Conservation (phyloP, 2,113 vertebrate genomes). For the Coryphaenoides rupestris region DNA sequence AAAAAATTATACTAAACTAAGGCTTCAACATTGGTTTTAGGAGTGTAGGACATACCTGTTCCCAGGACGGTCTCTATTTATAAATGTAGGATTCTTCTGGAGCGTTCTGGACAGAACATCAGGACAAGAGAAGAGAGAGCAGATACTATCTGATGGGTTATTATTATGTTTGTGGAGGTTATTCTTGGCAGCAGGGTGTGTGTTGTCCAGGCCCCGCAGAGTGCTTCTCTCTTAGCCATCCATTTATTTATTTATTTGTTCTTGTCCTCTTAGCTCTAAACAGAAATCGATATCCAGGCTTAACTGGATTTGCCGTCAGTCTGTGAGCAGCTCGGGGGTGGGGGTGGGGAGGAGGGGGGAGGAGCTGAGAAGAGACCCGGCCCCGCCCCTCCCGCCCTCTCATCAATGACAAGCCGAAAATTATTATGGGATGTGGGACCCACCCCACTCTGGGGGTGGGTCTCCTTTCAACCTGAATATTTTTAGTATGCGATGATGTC, state of each 20-base stretch:
- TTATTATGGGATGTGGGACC: constrained; percentile 6
- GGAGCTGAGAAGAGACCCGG: constrained; percentile 2
- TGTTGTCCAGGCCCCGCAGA: constrained; percentile 4
- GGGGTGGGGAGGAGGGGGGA: constrained; percentile 14
- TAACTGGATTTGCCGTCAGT: constrained; percentile 38
- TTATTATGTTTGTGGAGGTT: constrained; percentile 1
- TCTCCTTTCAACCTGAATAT: background rate
- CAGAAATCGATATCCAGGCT: constrained; percentile 33
- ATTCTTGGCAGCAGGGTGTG: background rate
- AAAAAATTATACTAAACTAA: too few species aligned
- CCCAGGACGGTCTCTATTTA: constrained; percentile 13
- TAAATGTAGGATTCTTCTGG: background rate
- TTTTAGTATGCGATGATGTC: constrained; percentile 7
- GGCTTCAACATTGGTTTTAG: too few species aligned
- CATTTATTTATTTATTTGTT: too few species aligned
- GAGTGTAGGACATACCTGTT: constrained; percentile 11
- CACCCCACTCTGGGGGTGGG: background rate
- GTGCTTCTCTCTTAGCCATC: constrained; percentile 18
- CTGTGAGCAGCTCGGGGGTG: constrained; percentile 19
- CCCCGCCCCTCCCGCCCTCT: background rate
- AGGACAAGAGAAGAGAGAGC: constrained; percentile 41
- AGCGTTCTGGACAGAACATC: background rate
- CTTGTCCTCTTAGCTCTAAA: constrained; percentile 17
- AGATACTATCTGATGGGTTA: background rate
- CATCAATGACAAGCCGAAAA: constrained; percentile 11